Percentiles rank a stretch among this genome's conserved stretches.
Conservation (phyloP, 2,888 invertebrate species). For the Sarcophaga carnaria region DNA sequence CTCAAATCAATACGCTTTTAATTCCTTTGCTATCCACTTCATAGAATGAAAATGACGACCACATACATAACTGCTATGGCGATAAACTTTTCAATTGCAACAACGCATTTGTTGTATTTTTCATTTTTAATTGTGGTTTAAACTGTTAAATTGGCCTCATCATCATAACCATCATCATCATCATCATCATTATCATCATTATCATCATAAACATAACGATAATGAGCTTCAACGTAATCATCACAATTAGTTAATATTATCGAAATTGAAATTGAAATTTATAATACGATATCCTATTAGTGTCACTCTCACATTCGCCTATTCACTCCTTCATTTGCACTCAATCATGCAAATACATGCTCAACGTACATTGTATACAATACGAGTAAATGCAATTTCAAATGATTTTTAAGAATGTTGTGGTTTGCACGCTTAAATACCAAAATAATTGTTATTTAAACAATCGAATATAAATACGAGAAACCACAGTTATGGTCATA, state of each 20-base stretch:
- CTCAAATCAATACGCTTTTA: background rate
- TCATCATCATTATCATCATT: background rate
- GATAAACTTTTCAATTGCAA: background rate
- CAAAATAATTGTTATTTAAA: conserved; percentile 39
- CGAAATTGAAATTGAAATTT: conserved; percentile 37
- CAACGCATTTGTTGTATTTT: conserved; percentile 3
- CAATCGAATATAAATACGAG: conserved; percentile 11
- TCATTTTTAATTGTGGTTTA: conserved; percentile 20
- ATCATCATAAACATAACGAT: background rate
- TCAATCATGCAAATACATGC: no score
- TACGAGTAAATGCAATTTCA: background rate
- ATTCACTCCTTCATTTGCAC: background rate
- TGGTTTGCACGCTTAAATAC: background rate
- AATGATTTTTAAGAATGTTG: background rate
- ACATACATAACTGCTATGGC: background rate
- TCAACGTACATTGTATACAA: no score
- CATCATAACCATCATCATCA: background rate
- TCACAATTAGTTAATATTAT: conserved; percentile 46
- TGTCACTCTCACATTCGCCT: conserved; percentile 20
- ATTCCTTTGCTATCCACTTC: background rate
- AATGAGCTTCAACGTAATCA: background rate
- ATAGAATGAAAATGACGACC: background rate
- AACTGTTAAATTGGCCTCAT: conserved; percentile 38
- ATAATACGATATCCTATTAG: conserved; percentile 34
- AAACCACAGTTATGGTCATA: conserved; percentile 33